Evolutionary conservation across 2,888 invertebrate genomes (phyloP).

Genomic region (Mythimna ferrago): DNA sequence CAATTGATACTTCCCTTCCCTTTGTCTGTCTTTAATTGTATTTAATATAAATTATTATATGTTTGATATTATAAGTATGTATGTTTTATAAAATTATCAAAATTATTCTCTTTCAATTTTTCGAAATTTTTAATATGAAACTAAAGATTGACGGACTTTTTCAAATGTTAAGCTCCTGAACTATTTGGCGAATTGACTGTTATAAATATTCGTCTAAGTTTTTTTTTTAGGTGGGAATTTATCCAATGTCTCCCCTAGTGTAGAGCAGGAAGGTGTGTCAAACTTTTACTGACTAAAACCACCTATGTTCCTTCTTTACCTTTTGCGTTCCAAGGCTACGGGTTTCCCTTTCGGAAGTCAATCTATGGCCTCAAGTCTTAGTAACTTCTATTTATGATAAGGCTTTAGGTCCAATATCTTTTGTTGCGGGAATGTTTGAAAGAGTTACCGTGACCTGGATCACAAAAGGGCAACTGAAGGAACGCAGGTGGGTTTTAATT

Average conservation of each 20-base stretch:
- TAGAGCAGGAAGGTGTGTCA: too few species aligned
- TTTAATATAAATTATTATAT: conserved; percentile 35
- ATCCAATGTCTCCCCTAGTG: too few species aligned
- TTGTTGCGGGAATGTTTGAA: too few species aligned
- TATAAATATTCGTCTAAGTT: neutral
- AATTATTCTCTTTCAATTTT: neutral
- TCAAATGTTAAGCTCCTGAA: neutral
- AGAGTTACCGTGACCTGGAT: too few species aligned
- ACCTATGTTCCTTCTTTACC: too few species aligned
- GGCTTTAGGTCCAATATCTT: neutral
- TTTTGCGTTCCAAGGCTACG: too few species aligned
- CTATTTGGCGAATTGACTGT: neutral
- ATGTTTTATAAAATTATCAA: conserved; percentile 25
- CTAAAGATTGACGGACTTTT: neutral
- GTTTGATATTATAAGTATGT: neutral
- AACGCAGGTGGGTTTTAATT: too few species aligned
- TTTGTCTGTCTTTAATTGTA: conserved; percentile 21
- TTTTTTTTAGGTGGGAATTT: too few species aligned
- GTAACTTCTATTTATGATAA: neutral
- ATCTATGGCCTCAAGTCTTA: too few species aligned
- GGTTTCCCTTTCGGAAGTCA: too few species aligned
- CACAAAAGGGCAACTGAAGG: too few species aligned
- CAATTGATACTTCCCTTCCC: conserved; percentile 80
- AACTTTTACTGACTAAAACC: too few species aligned
- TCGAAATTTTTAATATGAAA: neutral